phyloP scores from a whole-genome alignment of 1,140 invertebrate genomes.

The Cheumatopsyche charites region DNA sequence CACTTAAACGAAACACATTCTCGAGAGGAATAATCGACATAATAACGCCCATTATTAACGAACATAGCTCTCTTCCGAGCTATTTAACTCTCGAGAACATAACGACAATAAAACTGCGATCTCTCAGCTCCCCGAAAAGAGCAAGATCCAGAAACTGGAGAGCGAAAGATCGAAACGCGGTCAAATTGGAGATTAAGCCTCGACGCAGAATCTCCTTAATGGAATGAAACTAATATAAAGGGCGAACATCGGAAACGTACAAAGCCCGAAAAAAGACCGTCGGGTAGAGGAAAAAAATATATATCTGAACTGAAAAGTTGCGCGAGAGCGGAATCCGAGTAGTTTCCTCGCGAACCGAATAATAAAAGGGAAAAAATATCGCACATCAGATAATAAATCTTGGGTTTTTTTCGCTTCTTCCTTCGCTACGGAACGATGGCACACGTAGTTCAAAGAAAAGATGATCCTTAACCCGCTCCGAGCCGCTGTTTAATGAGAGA shows the following conservation, averaged over 20 bases:
- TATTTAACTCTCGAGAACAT: slow-evolving; percentile 7
- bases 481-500: too few species aligned
- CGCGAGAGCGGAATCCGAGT: slow-evolving; percentile 8
- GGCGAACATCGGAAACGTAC: neutral
- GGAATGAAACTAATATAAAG: slow-evolving; percentile 25
- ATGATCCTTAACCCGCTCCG: too few species aligned
- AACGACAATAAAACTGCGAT: neutral
- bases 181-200: slow-evolving; percentile 22
- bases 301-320: neutral
- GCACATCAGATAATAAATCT: slow-evolving; percentile 18
- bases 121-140: neutral
- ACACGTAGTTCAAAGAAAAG: too few species aligned
- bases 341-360: neutral
- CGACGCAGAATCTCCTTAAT: slow-evolving; percentile 8
- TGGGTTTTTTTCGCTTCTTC: neutral
- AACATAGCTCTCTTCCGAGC: neutral
- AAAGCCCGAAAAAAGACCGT: neutral
- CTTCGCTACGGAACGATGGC: too few species aligned
- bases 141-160: neutral
- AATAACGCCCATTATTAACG: too few species aligned
- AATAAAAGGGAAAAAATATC: neutral
- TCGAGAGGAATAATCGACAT: too few species aligned
- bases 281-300: neutral
- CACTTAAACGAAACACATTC: too few species aligned
- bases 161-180: slow-evolving; percentile 17